Evolutionary conservation across 2,888 invertebrate genomes (phyloP).

Genomic region (Reticulitermes lucifugus): DNA sequence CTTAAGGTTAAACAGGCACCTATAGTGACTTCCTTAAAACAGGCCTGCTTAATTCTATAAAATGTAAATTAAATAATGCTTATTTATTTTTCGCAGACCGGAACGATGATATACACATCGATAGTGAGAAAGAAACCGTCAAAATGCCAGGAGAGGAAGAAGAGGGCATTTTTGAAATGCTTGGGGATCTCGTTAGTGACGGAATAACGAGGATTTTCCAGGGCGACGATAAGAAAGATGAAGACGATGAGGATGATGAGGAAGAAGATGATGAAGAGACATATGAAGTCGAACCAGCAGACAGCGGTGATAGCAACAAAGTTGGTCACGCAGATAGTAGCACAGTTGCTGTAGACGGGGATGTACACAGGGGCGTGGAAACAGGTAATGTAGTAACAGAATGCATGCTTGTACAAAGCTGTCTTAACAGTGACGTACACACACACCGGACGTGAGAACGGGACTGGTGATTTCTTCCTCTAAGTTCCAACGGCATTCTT

Average conservation of each 20-base stretch:
- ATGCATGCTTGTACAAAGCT: too few relatives aligned
- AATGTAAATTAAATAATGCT: background rate
- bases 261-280: background rate
- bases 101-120: conserved; percentile 4
- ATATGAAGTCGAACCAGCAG: background rate
- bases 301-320: conserved; percentile 7
- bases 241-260: background rate
- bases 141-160: conserved; percentile 25
- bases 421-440: too few relatives aligned
- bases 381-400: background rate
- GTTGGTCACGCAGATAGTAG: background rate
- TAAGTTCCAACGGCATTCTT: too few relatives aligned
- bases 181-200: conserved; percentile 17
- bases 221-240: background rate
- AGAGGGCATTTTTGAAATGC: background rate
- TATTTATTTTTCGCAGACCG: background rate
- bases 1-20: too few relatives aligned
- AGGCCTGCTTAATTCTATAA: too few relatives aligned
- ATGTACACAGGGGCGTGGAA: background rate
- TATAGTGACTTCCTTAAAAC: too few relatives aligned
- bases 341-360: background rate
- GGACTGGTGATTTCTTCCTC: too few relatives aligned
- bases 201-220: conserved; percentile 19
- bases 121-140: conserved; percentile 11
- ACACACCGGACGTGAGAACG: too few relatives aligned